Evolutionary conservation across 2,113 vertebrate genomes (phyloP).

Genomic region (Semnornis frantzii): DNA sequence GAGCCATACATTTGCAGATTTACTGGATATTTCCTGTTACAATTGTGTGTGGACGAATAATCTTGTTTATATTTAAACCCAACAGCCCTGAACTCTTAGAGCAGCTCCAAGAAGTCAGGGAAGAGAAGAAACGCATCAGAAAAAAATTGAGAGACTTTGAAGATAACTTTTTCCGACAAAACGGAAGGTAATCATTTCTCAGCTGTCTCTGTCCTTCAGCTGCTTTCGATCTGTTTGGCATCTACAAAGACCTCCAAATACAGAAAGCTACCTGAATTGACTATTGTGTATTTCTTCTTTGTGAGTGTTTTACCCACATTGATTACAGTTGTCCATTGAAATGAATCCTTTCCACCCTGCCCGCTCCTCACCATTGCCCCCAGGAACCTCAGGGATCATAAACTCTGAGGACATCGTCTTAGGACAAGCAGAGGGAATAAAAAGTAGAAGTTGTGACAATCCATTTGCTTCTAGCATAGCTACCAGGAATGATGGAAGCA

Average conservation of each 20-base stretch:
- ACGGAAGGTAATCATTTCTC: constrained; percentile 87
- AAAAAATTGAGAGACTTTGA: constrained; percentile 96
- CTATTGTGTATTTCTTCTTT: rapidly evolving
- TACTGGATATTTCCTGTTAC: background rate
- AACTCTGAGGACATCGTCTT: background rate
- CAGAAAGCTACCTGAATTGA: background rate
- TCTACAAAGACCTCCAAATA: background rate
- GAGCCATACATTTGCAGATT: background rate
- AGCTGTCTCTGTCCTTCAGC: background rate
- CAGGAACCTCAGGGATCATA: background rate
- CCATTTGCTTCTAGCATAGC: background rate
- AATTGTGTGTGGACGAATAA: background rate
- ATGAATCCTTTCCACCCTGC: background rate
- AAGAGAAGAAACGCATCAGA: constrained; percentile 94
- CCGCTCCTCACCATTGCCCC: too few relatives aligned
- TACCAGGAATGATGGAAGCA: background rate
- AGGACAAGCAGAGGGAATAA: background rate
- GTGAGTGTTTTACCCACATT: background rate
- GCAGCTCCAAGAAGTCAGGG: constrained; percentile 93
- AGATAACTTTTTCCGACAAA: constrained; percentile 94
- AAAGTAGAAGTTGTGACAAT: background rate
- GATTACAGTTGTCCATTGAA: background rate
- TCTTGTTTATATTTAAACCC: background rate
- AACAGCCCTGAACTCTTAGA: constrained; percentile 91
- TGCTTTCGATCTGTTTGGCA: background rate